Evolutionary conservation across 1,140 invertebrate species (phyloP), one percentile per base, ranked within the genome.

Genomic region (Listronotus bonariensis): DNA sequence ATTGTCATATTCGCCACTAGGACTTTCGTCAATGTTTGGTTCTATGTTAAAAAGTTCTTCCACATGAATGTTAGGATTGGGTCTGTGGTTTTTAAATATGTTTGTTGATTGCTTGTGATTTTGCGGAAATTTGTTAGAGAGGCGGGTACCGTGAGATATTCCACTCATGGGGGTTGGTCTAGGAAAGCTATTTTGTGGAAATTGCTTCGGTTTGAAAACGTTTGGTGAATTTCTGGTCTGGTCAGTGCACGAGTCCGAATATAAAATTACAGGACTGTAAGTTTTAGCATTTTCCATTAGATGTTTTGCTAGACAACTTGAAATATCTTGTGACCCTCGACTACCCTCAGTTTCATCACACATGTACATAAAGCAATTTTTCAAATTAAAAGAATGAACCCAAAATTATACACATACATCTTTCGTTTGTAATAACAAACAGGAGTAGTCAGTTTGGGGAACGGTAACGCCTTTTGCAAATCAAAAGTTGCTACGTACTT

Each of bases 221-320:
- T n/a, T n/a, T n/a, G n/a, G n/a, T n/a, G n/a, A n/a, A 34, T 68
- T 63, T 43, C 66, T n/a, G 31, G 63, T 63, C 15, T 68, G 54
- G 3, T 56, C 62, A 5, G 60, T 58, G 18, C 55, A 68, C 10
- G 49, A 59, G 55, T 68, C 67, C 0, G 62, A 59, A 46, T 65
- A 65, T 6, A 43, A 41, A 32, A 68, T 68, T 1, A 65, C 20
- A n/a, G 55, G 36, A 48, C 43, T 55, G 2, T 46, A 5, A n/a
- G 1, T 2, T 1, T 12, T 11, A 6, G 38, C 42, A 11, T 63
- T 6, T 11, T 26, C 6, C 17, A 52, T 59, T 3, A 68, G 12
- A 26, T 65, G 55, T 32, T 68, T 59, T 1, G 49, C 11, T 0
- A 65, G 17, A 15, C 40, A 62, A 18, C 61, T 15, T 34, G 51